Evolutionary conservation across 2,888 invertebrate species (phyloP).

Genomic region (Andrena bicolor): DNA sequence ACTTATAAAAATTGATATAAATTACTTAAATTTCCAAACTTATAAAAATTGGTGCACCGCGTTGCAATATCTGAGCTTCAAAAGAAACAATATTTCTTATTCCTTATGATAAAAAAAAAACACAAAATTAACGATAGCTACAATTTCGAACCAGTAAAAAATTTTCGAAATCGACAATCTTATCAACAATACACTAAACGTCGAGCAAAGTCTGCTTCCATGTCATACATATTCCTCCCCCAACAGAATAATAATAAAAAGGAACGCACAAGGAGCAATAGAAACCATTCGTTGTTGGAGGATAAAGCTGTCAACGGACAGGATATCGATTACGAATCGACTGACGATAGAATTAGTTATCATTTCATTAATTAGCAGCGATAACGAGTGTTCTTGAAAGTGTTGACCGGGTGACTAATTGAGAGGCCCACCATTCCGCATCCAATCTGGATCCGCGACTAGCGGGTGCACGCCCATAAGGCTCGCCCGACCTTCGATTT

Average conservation of each 20-base stretch:
- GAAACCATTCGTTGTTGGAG: too few species aligned
- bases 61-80: too few species aligned
- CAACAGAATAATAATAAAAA: background rate
- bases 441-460: conserved; percentile 60
- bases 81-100: too few species aligned
- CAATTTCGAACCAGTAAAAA: too few species aligned
- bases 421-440: conserved; percentile 56
- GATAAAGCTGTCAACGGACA: background rate
- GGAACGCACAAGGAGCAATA: background rate
- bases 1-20: too few species aligned
- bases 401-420: conserved; percentile 7
- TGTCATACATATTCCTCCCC: background rate
- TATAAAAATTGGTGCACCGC: too few species aligned
- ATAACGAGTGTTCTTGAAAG: background rate
- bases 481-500: conserved; percentile 52
- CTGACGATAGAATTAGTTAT: background rate
- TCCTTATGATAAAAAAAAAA: too few species aligned
- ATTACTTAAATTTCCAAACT: too few species aligned
- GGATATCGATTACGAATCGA: background rate
- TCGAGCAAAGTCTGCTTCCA: too few species aligned
- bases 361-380: background rate
- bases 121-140: too few species aligned
- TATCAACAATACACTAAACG: too few species aligned
- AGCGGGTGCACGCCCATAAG: conserved; percentile 49
- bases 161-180: too few species aligned